These are phyloP conservation scores for Conomelus anceps DNA, from an alignment of 2,888 invertebrate genomes.

Conservation along the genomic window DNA sequence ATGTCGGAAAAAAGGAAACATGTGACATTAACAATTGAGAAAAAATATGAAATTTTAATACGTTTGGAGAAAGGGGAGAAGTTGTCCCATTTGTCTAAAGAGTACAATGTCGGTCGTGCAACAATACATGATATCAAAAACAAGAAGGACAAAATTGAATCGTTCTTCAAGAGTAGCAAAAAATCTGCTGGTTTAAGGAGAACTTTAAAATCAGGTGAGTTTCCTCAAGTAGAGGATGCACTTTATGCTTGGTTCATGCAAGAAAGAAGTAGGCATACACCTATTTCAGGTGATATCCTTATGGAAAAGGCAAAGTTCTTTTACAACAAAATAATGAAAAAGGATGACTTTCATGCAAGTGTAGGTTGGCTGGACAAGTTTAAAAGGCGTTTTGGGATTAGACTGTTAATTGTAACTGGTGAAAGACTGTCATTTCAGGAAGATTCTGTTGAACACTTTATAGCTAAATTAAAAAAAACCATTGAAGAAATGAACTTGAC, in stretches of 20 bases:
- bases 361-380: constrained; percentile 1
- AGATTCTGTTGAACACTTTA: too few species aligned
- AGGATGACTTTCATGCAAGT: background rate
- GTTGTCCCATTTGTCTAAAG: background rate
- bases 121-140: background rate
- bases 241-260: background rate
- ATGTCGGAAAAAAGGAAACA: background rate
- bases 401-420: background rate
- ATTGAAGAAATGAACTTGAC: too few species aligned
- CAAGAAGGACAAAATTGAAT: background rate
- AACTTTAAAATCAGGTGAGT: background rate
- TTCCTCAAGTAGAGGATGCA: background rate
- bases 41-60: background rate
- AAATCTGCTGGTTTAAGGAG: too few species aligned
- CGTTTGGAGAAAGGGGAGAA: background rate
- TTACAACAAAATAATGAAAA: background rate
- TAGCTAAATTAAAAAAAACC: too few species aligned
- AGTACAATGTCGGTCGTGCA: background rate
- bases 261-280: background rate
- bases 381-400: background rate
- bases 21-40: background rate
- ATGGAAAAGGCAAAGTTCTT: background rate
- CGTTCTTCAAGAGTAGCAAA: background rate
- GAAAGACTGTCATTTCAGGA: too few species aligned
- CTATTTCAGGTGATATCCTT: constrained; percentile 1